Percentiles rank a stretch among this genome's conserved stretches.
Conservation (phyloP, 2,888 invertebrate genomes). For the Scelioninae gen. 1 region DNA sequence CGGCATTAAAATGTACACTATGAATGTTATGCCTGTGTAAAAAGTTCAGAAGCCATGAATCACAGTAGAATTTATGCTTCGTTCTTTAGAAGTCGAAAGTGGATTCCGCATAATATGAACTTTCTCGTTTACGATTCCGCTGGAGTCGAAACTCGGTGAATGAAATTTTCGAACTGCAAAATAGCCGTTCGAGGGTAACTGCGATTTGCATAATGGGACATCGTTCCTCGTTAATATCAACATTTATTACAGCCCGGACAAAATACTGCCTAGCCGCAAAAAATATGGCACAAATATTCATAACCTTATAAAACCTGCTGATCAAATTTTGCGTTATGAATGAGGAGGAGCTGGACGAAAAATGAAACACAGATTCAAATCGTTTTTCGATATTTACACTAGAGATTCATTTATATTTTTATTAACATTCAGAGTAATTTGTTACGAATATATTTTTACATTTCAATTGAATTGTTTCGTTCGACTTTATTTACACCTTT, state of each 20-base stretch:
- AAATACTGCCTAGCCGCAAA: constrained; percentile 53
- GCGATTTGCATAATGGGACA: constrained; percentile 68
- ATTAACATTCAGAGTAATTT: no score
- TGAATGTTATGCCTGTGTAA: constrained; percentile 60
- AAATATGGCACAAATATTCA: constrained; percentile 60
- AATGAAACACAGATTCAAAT: no score
- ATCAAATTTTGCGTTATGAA: constrained; percentile 28
- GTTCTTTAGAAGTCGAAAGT: constrained; percentile 69
- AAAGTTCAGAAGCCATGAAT: constrained; percentile 67
- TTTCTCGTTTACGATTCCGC: constrained; percentile 67
- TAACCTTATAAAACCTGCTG: constrained; percentile 51
- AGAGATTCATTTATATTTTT: no score
- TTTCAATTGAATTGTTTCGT: no score
- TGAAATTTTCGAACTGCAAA: constrained; percentile 70
- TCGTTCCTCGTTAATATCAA: constrained; percentile 65
- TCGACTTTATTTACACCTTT: no score
- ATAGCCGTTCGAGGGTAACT: constrained; percentile 65
- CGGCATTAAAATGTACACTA: constrained; percentile 62
- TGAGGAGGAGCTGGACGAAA: neutral
- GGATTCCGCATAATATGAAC: constrained; percentile 67
- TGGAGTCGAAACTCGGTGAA: constrained; percentile 65
- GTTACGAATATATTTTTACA: no score
- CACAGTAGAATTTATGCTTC: constrained; percentile 66
- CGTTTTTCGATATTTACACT: no score
- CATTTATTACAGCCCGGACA: constrained; percentile 62